Evolutionary conservation across 2,113 vertebrate species (phyloP).

Genomic region (Solenodon paradoxus): DNA sequence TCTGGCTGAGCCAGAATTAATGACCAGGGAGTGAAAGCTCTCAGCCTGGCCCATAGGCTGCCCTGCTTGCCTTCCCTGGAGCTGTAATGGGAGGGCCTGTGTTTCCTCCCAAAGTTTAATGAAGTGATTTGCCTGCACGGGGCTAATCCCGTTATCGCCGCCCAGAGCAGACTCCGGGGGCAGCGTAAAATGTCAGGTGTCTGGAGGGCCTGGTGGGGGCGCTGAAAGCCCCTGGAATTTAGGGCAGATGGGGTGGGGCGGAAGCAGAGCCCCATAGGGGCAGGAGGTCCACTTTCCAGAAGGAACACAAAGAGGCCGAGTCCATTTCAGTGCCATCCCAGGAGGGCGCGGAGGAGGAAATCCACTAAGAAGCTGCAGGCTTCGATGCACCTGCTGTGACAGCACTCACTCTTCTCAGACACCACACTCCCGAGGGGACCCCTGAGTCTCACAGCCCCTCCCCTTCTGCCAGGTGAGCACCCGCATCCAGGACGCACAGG

Average conservation of each 20-base stretch:
- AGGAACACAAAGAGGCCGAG: neutral
- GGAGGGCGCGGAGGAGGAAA: neutral
- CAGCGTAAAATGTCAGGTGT: constrained; percentile 1
- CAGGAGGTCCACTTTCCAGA: constrained; percentile 8
- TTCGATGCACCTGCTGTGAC: neutral
- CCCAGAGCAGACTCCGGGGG: constrained; percentile 15
- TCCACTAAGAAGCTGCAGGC: neutral
- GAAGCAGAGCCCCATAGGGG: neutral
- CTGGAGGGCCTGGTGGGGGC: constrained; percentile 34
- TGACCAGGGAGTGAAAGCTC: neutral
- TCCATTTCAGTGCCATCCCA: neutral
- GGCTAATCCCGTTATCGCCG: constrained; percentile 66
- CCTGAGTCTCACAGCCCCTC: neutral
- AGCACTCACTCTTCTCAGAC: accelerated
- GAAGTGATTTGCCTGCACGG: constrained; percentile 50
- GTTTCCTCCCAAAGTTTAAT: constrained; percentile 60
- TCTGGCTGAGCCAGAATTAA: neutral
- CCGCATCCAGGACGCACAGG: accelerated
- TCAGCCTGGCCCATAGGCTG: neutral
- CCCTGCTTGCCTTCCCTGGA: neutral
- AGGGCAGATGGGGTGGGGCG: constrained; percentile 20
- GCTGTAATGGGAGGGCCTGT: neutral
- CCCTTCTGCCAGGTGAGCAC: neutral
- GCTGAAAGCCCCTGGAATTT: constrained; percentile 57
- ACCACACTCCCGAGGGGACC: neutral